Percentiles rank a stretch among this genome's conserved stretches.
phyloP scores from a whole-genome alignment of 1,140 invertebrate genomes.

The Sycophaga agraensis region DNA sequence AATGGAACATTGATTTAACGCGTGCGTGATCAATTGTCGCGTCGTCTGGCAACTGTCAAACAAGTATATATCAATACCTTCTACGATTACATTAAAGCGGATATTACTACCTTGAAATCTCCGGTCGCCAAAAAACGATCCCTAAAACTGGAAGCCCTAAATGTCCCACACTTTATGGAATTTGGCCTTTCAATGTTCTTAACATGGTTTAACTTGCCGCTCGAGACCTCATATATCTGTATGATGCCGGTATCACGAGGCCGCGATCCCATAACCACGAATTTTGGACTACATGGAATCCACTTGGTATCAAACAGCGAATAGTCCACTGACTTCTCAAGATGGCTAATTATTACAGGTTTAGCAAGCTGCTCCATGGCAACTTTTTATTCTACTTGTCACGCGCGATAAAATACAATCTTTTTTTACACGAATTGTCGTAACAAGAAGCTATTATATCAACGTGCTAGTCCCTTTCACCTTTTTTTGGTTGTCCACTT shows the following conservation, averaged over 20 bases:
- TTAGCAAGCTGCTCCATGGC: conserved; percentile 66
- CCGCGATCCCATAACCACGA: conserved; percentile 83
- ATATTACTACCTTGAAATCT: conserved; percentile 77
- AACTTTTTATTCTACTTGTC: too few species aligned
- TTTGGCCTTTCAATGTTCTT: conserved; percentile 75
- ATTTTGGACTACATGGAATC: conserved; percentile 91
- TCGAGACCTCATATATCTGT: conserved; percentile 83
- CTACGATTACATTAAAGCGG: not conserved
- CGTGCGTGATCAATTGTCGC: not conserved
- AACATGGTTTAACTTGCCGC: conserved; percentile 71
- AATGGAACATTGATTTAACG: too few species aligned
- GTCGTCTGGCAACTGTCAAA: conserved; percentile 23
- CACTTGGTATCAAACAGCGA: conserved; percentile 91
- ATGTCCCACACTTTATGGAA: conserved; percentile 91
- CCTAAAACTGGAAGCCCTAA: conserved; percentile 80
- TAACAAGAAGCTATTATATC: too few species aligned
- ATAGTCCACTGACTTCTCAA: conserved; percentile 81
- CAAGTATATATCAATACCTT: too few species aligned
- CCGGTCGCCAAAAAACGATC: conserved; percentile 85
- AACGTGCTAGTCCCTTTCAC: too few species aligned
- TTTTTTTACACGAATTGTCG: too few species aligned
- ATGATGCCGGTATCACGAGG: conserved; percentile 81
- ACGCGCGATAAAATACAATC: not conserved
- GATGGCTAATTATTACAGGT: conserved; percentile 87
- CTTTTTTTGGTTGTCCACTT: too few species aligned